Evolutionary conservation across 2,113 vertebrate genomes (phyloP).

Genomic region (Brienomyrus longianalis): DNA sequence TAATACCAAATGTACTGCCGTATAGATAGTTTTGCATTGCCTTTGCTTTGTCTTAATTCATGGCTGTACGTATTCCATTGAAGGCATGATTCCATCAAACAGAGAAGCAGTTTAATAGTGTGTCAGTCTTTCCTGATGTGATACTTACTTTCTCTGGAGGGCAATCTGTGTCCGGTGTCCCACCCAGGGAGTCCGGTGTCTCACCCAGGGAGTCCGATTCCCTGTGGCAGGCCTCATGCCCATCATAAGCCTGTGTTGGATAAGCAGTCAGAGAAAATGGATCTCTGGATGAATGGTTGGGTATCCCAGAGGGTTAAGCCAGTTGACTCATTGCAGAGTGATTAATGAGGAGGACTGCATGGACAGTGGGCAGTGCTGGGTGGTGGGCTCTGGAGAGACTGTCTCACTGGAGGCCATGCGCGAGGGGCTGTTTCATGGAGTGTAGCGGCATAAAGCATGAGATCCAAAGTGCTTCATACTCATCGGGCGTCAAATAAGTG

Average conservation of each 20-base stretch:
- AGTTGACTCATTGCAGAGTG: neutral
- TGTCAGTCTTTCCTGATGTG: neutral
- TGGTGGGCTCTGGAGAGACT: neutral
- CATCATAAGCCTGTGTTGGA: neutral
- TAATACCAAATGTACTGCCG: neutral
- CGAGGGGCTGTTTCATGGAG: neutral
- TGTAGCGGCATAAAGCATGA: neutral
- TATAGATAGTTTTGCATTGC: neutral
- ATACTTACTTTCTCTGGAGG: neutral
- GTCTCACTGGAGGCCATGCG: neutral
- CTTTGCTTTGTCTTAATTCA: neutral
- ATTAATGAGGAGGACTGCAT: neutral
- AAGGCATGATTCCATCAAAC: neutral
- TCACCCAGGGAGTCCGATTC: neutral
- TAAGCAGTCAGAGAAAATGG: neutral
- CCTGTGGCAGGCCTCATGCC: neutral
- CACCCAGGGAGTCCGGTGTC: neutral
- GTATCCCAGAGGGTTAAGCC: neutral
- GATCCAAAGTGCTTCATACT: neutral
- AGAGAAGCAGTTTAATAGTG: neutral
- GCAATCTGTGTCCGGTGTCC: neutral
- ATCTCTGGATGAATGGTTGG: neutral
- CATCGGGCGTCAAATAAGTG: constrained; percentile 5
- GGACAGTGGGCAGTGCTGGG: neutral
- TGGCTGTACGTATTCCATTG: neutral